These are phyloP conservation scores for Drosophila mimetica DNA, from an alignment of 2,888 invertebrate species.

Conservation along the genomic window DNA sequence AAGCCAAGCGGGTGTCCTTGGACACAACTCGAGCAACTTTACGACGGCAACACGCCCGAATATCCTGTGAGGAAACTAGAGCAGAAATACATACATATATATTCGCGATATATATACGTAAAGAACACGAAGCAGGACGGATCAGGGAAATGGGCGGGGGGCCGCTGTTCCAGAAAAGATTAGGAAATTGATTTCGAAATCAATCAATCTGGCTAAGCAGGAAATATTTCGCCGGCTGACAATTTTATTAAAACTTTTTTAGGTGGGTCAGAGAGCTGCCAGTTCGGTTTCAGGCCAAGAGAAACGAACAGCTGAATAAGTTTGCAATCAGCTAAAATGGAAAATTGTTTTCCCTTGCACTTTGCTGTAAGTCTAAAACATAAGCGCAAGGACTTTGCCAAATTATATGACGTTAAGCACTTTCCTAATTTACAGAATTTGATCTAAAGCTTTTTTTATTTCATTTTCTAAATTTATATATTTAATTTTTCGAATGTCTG, in stretches of 20 bases:
- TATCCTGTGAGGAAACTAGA: slow-evolving; percentile 21
- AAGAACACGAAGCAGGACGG: too few species aligned
- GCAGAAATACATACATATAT: neutral
- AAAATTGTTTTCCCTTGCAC: neutral
- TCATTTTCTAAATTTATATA: neutral
- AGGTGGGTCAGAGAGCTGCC: slow-evolving; percentile 17
- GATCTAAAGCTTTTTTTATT: neutral
- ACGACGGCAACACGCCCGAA: slow-evolving; percentile 33
- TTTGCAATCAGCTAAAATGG: neutral
- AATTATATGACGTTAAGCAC: too few species aligned
- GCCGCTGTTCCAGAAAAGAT: slow-evolving; percentile 13
- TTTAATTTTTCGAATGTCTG: neutral
- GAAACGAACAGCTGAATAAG: neutral
- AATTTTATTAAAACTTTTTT: slow-evolving; percentile 31
- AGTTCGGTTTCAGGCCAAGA: neutral
- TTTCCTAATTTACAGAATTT: too few species aligned
- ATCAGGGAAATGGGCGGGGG: neutral
- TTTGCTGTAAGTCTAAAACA: too few species aligned
- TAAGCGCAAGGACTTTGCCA: too few species aligned
- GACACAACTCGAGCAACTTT: slow-evolving; percentile 34
- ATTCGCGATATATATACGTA: neutral
- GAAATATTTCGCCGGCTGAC: slow-evolving; percentile 11
- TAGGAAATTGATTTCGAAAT: slow-evolving; percentile 45
- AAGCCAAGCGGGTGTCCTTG: slow-evolving; percentile 61
- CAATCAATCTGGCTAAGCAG: slow-evolving; percentile 33